Percentiles rank a stretch among this genome's conserved stretches.
Evolutionary conservation across 2,888 invertebrate species (phyloP).

Genomic region (Epiblema foenella): DNA sequence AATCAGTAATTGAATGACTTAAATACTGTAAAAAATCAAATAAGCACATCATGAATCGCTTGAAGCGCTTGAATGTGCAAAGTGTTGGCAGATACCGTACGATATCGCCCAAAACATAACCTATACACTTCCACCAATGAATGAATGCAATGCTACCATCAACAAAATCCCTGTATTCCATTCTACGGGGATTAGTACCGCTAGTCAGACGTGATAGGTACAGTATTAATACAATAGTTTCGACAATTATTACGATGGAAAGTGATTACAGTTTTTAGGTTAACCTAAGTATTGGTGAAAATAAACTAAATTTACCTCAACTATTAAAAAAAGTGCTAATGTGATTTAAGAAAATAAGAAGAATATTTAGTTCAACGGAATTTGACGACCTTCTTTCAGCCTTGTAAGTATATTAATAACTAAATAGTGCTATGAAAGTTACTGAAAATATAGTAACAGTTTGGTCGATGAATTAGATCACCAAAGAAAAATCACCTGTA

Average conservation of each 20-base stretch:
- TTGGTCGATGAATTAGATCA: neutral
- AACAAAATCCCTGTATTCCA: conserved; percentile 10
- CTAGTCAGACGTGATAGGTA: conserved; percentile 11
- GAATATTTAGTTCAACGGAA: conserved; percentile 9
- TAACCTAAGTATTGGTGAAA: conserved; percentile 11
- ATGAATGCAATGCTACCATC: conserved; percentile 24
- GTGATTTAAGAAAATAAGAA: conserved; percentile 6
- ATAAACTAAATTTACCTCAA: neutral
- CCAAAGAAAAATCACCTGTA: neutral
- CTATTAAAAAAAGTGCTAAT: conserved; percentile 2
- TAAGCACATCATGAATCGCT: conserved; percentile 50
- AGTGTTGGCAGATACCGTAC: conserved; percentile 50
- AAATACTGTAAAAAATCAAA: neutral
- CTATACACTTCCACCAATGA: conserved; percentile 46
- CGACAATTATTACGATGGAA: neutral
- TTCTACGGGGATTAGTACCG: conserved; percentile 16
- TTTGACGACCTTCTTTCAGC: conserved; percentile 16
- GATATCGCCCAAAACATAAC: conserved; percentile 55
- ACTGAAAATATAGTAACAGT: neutral
- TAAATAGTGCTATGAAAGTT: conserved; percentile 5
- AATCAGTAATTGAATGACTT: neutral
- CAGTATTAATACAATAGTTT: conserved; percentile 21
- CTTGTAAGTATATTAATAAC: conserved; percentile 40
- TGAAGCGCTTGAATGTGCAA: conserved; percentile 46
- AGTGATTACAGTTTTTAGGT: conserved; percentile 26